Percentiles rank a stretch among this genome's conserved stretches.
Evolutionary conservation across 2,888 invertebrate genomes (phyloP).

Genomic region (Podabrus alpinus): DNA sequence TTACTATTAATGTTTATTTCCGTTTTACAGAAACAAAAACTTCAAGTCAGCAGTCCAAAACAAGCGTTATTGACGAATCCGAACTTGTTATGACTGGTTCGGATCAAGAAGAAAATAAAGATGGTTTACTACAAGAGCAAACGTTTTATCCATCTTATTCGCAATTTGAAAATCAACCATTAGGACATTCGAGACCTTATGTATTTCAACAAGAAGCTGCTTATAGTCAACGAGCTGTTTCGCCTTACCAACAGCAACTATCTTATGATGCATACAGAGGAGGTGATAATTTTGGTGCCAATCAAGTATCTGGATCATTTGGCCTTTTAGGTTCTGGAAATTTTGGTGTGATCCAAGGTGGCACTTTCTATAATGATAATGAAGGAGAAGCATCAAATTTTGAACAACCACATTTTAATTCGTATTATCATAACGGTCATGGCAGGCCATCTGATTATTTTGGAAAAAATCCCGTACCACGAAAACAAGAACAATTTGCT

Average conservation of each 20-base stretch:
- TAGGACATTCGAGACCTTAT: conserved; percentile 66
- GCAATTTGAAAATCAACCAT: conserved; percentile 58
- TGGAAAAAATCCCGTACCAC: conserved; percentile 70
- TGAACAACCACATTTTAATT: conserved; percentile 56
- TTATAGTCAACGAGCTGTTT: conserved; percentile 60
- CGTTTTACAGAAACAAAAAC: background rate
- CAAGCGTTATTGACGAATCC: background rate
- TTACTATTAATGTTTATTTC: background rate
- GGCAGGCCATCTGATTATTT: conserved; percentile 67
- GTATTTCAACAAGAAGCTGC: conserved; percentile 65
- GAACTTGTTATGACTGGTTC: background rate
- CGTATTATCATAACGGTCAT: conserved; percentile 72
- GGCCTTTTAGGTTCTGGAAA: conserved; percentile 81
- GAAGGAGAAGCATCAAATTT: conserved; percentile 66
- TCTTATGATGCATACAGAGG: conserved; percentile 45
- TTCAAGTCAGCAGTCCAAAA: background rate
- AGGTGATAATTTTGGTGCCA: conserved; percentile 23
- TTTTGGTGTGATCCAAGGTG: conserved; percentile 84
- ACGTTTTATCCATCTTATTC: conserved; percentile 78
- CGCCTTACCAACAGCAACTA: conserved; percentile 47
- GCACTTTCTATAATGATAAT: conserved; percentile 80
- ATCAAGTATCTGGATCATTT: conserved; percentile 50
- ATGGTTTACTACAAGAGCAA: conserved; percentile 55
- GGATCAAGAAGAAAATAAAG: conserved; percentile 51
- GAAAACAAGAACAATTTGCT: conserved; percentile 82